Evolutionary conservation across 2,797 vertebrate genomes (phyloP), one percentile per base, ranked within the genome.

Genomic region (Crocodylus rhombifer): DNA sequence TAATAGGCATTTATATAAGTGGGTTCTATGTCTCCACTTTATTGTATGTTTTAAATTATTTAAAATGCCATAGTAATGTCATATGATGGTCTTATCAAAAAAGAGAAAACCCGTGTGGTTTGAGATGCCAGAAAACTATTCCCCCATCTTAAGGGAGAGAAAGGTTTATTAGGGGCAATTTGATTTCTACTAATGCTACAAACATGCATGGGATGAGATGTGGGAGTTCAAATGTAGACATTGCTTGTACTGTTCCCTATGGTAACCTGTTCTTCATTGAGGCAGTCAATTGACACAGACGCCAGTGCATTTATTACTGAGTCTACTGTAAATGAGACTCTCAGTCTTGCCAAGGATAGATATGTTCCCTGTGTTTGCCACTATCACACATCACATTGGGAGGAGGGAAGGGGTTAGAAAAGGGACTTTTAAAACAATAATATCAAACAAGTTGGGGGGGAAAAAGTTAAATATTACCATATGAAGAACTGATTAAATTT

Each of bases 401-500:
- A 87, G 82, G 86, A 14, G 8, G 65, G 84, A 51, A 51, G 42
- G 42, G 42, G 42, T 51, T 51, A 51, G 79, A 25, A 10, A 83
- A 91, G 90, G 87, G 95, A 96, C 96, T 98, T 97, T 98, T 97
- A 98, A 97, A 98, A 97, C 97, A 98, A 97, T 97, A 98, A 97
- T 98, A 98, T 98, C 97, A 98, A 98, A 98, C 97, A 98, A 98
- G 96, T 98, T 91, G 95, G 97, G 65, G 21, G 65, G 21, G 96
- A 95, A 97, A 96, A 97, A 93, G 97, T 98, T 98, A 98, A 98
- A 96, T 98, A 97, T 97, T 98, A 97, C 98, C 97, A 98, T 97
- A 98, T 98, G 97, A 98, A 97, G 96, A 97, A 94, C 96, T 97
- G 97, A 98, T 98, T 98, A 97, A 98, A 98, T 98, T 97, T 97